Conservation (phyloP, 2,113 vertebrate species). For the Diadophis punctatus region DNA sequence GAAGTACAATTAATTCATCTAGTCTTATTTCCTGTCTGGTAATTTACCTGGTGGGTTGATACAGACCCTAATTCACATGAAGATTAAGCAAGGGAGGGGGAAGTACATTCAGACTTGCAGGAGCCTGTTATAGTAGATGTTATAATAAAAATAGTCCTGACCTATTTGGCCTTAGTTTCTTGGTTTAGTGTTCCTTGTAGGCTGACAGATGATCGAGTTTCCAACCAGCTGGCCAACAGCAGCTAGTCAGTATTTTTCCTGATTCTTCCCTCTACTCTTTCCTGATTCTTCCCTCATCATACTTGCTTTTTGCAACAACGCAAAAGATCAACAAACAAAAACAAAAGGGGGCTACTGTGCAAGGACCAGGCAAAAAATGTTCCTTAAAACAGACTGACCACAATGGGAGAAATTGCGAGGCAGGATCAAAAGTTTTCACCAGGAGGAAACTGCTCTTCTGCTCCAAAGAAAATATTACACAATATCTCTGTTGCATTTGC, state of each 20-base stretch:
- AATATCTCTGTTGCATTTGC: not conserved
- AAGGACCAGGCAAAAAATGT: not conserved
- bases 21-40: not conserved
- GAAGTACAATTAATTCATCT: not conserved
- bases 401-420: not conserved
- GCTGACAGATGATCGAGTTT: not conserved
- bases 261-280: no score
- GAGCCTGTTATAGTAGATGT: not conserved
- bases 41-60: not conserved
- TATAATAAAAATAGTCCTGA: not conserved
- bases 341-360: not conserved
- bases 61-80: not conserved
- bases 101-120: not conserved
- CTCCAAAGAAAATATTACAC: not conserved
- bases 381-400: not conserved
- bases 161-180: not conserved
- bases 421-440: not conserved
- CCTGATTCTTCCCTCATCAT: no score
- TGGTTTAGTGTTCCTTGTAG: not conserved
- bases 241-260: not conserved
- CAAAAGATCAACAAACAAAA: not conserved
- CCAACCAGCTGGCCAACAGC: not conserved
- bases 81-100: not conserved
- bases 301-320: not conserved
- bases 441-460: not conserved